Conservation (phyloP, 1,140 invertebrate species). For the Polyergus mexicanus region DNA sequence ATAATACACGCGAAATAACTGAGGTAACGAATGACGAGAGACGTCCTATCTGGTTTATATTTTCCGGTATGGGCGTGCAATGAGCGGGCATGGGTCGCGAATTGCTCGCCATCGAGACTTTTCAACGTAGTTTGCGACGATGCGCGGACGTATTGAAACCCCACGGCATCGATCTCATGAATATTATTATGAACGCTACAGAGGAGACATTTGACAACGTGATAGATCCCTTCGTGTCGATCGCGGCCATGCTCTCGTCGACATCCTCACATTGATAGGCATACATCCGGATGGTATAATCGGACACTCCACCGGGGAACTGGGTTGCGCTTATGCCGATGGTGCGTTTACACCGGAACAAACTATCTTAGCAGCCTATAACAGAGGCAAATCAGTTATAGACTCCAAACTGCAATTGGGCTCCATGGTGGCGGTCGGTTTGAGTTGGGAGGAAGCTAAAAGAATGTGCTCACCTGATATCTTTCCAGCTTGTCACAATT, state of each 20-base stretch:
- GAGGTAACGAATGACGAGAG: slow-evolving; percentile 86
- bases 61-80: slow-evolving; percentile 98
- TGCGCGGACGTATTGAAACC: slow-evolving; percentile 92
- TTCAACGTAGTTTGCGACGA: slow-evolving; percentile 92
- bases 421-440: slow-evolving; percentile 95
- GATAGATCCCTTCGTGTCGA: slow-evolving; percentile 95
- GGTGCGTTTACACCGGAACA: slow-evolving; percentile 97
- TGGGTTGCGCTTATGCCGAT: slow-evolving; percentile 99
- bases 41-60: slow-evolving; percentile 96
- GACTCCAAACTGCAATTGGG: slow-evolving; percentile 90
- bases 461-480: slow-evolving; percentile 92
- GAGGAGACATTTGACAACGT: slow-evolving; percentile 93
- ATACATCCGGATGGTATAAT: slow-evolving; percentile 97
- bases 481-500: slow-evolving; percentile 97
- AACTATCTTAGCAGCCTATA: slow-evolving; percentile 96
- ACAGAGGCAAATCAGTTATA: slow-evolving; percentile 94
- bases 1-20: slow-evolving; percentile 79
- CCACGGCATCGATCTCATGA: slow-evolving; percentile 93
- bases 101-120: slow-evolving; percentile 93
- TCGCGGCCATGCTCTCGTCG: slow-evolving; percentile 96
- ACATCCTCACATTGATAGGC: slow-evolving; percentile 92
- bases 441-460: slow-evolving; percentile 95
- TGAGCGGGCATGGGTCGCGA: slow-evolving; percentile 97
- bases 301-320: slow-evolving; percentile 98
- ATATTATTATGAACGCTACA: slow-evolving; percentile 92